Base-by-base conservation (phyloP, 2,797 vertebrate genomes). In the Myiotriccus ornatus region DNA sequence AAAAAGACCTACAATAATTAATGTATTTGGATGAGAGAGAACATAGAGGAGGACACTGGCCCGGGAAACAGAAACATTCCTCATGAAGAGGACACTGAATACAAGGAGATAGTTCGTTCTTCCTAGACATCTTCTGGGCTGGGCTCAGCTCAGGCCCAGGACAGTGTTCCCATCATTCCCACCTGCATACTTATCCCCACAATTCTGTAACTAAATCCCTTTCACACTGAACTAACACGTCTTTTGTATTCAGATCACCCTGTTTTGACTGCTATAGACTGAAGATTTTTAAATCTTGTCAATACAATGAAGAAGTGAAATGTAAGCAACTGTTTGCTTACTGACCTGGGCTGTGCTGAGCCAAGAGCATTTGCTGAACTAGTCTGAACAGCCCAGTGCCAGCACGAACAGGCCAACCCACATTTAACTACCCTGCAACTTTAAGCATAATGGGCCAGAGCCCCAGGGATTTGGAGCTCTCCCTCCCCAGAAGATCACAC, bases 251-350 rank as follows among this genome's bases (percentile, higher is more conserved):
- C 70, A 89, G 59, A 88, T 77, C 7, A 6, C 39, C 53, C 79
- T 91, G 73, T 87, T 95, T 78, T 93, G 64, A 94, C 34, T 90
- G 70, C 70, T 79, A 9, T 32, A 82, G 59, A 15, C 52, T 53
- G 62, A 91, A 89, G 65, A 89, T 89, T 87, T 86, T 90, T 12
- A 78, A 68, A 88, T 87, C 77, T 86, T 88, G 34, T 73, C 76
- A 84, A 84, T 91, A 76, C 84, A 90, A 82, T 34, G 21, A 82
- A 89, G 93, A 91, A 90, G 46, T 84, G 63, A 95, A 87, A 94
- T 53, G 67, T 84, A 92, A 93, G 68, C 75, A 82, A 50, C 55
- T 43, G 74, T 91, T 91, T 92, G 70, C 89, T 62, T 86, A 93
- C 74, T 94, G 91, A 97, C 77, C 87, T 92, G 67, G 41, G 59